These are phyloP conservation scores for Oryzias sinensis DNA, from an alignment of 2,797 vertebrate genomes.

Conservation along the genomic window DNA sequence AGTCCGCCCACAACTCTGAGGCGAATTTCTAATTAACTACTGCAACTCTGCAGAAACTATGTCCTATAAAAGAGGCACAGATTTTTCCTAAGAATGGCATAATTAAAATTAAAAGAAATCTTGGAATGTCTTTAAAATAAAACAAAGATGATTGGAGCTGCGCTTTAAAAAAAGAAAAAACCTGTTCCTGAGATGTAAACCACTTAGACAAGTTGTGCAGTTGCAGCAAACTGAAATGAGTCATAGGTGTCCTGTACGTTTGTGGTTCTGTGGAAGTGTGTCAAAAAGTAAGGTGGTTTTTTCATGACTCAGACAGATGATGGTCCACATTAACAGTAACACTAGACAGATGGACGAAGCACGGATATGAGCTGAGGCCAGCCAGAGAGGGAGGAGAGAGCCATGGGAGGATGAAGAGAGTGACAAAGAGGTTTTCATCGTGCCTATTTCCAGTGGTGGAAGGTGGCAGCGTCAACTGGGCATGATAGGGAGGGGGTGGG, in stretches of 20 bases:
- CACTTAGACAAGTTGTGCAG: too few species aligned
- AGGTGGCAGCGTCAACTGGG: slow-evolving; percentile 49
- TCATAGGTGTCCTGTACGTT: slow-evolving; percentile 46
- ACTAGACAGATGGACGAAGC: slow-evolving; percentile 66
- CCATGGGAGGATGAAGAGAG: slow-evolving; percentile 44
- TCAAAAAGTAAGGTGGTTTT: slow-evolving; percentile 40
- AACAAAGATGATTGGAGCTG: too few species aligned
- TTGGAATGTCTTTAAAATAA: too few species aligned
- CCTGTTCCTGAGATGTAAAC: too few species aligned
- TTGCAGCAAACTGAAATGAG: slow-evolving; percentile 37
- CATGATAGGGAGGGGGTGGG: slow-evolving; percentile 9
- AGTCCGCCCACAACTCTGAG: too few species aligned
- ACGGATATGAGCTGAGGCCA: slow-evolving; percentile 53
- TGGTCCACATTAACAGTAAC: slow-evolving; percentile 42
- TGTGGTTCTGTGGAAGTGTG: slow-evolving; percentile 16
- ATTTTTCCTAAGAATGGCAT: too few species aligned
- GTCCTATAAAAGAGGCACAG: too few species aligned
- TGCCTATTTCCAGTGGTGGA: slow-evolving; percentile 66
- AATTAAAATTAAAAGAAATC: too few species aligned
- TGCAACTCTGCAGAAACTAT: too few species aligned
- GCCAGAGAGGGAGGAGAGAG: slow-evolving; percentile 48
- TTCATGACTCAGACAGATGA: slow-evolving; percentile 54
- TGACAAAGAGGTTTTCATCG: slow-evolving; percentile 76
- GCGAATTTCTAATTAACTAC: too few species aligned
- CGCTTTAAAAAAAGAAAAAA: too few species aligned